Conservation (phyloP, 2,113 vertebrate species). For the Gymnorhina tibicen region DNA sequence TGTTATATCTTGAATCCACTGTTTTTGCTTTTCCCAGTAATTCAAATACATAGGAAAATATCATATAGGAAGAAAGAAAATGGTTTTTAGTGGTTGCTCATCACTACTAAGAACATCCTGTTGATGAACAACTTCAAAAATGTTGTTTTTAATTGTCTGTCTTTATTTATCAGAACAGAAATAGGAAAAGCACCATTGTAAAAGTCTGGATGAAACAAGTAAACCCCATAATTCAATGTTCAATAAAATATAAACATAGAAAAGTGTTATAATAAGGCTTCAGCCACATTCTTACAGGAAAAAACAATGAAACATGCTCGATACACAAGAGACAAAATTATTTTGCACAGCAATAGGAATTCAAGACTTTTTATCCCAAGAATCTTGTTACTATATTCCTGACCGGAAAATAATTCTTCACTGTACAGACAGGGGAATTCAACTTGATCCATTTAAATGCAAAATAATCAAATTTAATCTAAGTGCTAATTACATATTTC, state of each 20-base stretch:
- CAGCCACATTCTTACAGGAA: background rate
- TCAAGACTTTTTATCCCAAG: background rate
- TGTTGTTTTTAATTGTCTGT: background rate
- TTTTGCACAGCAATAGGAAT: background rate
- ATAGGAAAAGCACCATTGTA: fast-evolving
- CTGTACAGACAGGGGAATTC: background rate
- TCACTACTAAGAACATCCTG: background rate
- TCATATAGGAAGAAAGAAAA: background rate
- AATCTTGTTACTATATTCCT: background rate
- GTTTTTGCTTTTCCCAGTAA: background rate
- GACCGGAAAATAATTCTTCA: background rate
- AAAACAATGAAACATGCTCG: background rate
- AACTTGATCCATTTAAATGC: background rate
- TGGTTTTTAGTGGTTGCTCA: fast-evolving
- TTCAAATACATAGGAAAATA: background rate
- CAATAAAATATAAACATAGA: background rate
- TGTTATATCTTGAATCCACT: background rate
- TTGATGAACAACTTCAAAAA: background rate
- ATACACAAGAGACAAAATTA: background rate
- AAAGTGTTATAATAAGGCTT: background rate
- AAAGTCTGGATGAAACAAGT: background rate
- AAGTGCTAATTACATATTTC: background rate
- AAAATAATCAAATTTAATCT: background rate
- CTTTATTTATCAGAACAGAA: background rate
- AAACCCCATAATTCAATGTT: background rate